These are phyloP conservation scores for Grammomys dolichurus DNA, from an alignment of 2,113 vertebrate species.

Conservation along the genomic window DNA sequence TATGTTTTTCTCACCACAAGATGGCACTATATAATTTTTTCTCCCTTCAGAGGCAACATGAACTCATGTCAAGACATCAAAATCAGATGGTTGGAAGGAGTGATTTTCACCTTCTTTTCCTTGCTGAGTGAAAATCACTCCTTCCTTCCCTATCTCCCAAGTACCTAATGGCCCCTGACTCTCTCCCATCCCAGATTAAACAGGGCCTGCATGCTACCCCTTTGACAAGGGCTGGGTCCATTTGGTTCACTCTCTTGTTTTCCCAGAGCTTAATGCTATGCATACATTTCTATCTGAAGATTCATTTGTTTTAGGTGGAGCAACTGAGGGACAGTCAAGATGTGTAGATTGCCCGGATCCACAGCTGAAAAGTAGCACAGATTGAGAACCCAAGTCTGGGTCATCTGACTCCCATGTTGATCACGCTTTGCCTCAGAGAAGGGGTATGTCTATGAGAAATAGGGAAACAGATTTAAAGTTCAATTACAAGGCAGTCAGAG, in stretches of 20 bases:
- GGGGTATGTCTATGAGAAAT: neutral
- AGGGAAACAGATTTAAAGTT: neutral
- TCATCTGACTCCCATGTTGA: accelerated
- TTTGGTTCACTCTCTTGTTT: neutral
- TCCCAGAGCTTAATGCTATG: neutral
- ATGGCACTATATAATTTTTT: conserved; percentile 82
- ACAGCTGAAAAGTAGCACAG: neutral
- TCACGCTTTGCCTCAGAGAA: neutral
- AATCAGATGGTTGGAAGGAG: neutral
- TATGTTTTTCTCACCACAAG: conserved; percentile 82
- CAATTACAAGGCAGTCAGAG: neutral
- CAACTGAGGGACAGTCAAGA: neutral
- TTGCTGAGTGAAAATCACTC: neutral
- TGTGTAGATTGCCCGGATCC: neutral
- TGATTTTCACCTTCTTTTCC: neutral
- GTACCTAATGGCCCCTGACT: no score
- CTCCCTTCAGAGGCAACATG: neutral
- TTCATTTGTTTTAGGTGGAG: neutral
- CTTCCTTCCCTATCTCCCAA: neutral
- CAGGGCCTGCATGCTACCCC: neutral
- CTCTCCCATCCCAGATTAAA: neutral
- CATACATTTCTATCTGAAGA: neutral
- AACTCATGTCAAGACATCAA: neutral
- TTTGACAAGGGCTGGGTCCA: neutral
- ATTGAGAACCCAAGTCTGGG: neutral